Percentiles rank a stretch among this genome's conserved stretches.
Conservation (phyloP, 2,888 invertebrate genomes). For the Torymus auratus region DNA sequence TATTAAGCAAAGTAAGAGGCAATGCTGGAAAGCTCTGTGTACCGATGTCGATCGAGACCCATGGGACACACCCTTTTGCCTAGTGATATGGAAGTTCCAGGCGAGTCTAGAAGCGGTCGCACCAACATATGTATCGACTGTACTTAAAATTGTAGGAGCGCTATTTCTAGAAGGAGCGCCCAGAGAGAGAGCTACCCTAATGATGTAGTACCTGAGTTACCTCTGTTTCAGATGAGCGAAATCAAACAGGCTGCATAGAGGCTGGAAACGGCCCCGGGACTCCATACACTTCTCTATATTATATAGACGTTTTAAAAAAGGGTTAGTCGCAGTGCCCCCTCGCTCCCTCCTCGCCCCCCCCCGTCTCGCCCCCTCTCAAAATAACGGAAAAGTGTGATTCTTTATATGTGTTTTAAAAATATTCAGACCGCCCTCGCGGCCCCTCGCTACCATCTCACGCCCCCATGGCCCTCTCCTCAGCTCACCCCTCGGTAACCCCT, state of each 20-base stretch:
- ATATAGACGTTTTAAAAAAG: too few relatives aligned
- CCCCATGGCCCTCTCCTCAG: too few relatives aligned
- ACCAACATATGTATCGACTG: not conserved
- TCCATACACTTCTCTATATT: too few relatives aligned
- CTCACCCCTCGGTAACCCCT: too few relatives aligned
- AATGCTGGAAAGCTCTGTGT: not conserved
- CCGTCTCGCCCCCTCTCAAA: too few relatives aligned
- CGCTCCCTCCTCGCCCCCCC: too few relatives aligned
- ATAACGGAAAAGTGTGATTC: too few relatives aligned
- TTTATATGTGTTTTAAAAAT: too few relatives aligned
- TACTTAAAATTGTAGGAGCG: not conserved
- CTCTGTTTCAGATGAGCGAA: not conserved
- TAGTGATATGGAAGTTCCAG: not conserved
- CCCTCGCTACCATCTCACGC: too few relatives aligned
- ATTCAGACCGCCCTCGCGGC: too few relatives aligned
- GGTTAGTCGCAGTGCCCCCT: too few relatives aligned
- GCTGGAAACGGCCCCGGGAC: too few relatives aligned
- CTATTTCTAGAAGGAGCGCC: not conserved
- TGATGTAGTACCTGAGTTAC: not conserved
- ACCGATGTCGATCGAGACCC: not conserved
- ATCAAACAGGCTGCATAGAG: not conserved
- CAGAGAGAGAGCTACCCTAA: not conserved
- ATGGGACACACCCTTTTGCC: not conserved
- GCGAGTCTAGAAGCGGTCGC: not conserved
- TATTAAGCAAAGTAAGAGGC: not conserved